Evolutionary conservation across 2,113 vertebrate genomes (phyloP), one percentile per base, ranked within the genome.

Genomic region (Syngnathus typhle): DNA sequence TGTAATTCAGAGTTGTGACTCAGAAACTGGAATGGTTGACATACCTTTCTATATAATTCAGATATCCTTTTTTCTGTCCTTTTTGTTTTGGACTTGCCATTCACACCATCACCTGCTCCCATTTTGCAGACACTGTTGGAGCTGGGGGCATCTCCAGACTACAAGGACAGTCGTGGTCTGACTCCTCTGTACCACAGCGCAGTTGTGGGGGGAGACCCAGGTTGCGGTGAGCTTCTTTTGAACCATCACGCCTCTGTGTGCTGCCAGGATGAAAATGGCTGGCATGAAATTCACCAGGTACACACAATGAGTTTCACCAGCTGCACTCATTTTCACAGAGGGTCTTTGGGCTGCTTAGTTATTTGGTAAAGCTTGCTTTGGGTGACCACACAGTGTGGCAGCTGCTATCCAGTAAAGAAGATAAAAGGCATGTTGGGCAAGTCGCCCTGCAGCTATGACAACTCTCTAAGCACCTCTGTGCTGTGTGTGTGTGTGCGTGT

Each of bases 221-320:
- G 90, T 82, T 99, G 95, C 92, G 98, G 96, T 0, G 94, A 99
- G 68, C 90, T 98, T 1, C 79, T 99, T 1, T 92, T 99, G 0
- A 92, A 92, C 0, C 93, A 96, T 56, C 93, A 92, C 0, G 94
- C 96, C 3, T 69, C 86, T 0, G 92, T 98, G 69, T 89, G 93
- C 73, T 97, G 94, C 88, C 90, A 85, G 76, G 96, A 99, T 2
- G 96, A 98, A 82, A 98, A 98, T 0, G 96, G 96, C 76, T 98
- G 96, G 96, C 94, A 96, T 0, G 96, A 99, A 78, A 92, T 97
- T 38, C 96, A 99, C 84, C 96, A 99, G 95, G 96, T 98, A 70
- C 0, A 80, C 60, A 47, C 62, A 38, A 54, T 3, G 9, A 43
- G 7, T 54, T 38, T 58, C 37, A 23, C 4, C 67, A 63, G 23